phyloP scores from a whole-genome alignment of 2,797 vertebrate species.

The Mergus octosetaceus region DNA sequence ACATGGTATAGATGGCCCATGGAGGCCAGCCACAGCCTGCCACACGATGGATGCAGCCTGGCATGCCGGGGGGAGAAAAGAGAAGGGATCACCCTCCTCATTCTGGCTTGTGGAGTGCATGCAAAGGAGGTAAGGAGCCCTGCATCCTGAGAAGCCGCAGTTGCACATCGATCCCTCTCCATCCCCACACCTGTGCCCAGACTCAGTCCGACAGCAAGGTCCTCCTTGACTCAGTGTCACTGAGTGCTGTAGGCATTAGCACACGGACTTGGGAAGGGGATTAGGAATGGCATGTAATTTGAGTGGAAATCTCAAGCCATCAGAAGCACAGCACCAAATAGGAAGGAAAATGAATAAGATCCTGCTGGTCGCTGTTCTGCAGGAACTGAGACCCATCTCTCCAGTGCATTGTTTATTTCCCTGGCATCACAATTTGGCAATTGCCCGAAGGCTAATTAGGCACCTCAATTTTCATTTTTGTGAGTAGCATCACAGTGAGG shows the following conservation, averaged over 20 bases:
- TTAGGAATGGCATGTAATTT: background rate
- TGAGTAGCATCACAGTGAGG: background rate
- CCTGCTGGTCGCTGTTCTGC: background rate
- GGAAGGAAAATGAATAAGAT: background rate
- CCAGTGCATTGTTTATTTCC: background rate
- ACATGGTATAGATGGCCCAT: accelerated
- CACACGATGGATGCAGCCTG: accelerated
- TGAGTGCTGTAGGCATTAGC: accelerated
- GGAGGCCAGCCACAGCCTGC: accelerated
- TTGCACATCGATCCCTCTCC: accelerated
- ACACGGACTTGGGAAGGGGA: background rate
- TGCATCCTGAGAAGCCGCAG: background rate
- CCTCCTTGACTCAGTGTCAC: background rate
- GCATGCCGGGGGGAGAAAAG: background rate
- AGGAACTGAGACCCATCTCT: background rate
- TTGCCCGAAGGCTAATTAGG: slow-evolving; percentile 64
- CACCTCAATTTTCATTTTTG: slow-evolving; percentile 26
- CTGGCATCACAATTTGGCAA: slow-evolving; percentile 28
- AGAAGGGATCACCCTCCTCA: background rate
- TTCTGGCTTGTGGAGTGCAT: background rate
- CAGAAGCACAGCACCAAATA: background rate
- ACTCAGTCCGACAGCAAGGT: background rate
- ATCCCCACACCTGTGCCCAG: accelerated
- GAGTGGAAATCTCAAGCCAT: background rate
- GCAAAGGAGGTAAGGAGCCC: background rate